Conservation (phyloP, 2,113 vertebrate genomes). For the Cinclus mexicanus region DNA sequence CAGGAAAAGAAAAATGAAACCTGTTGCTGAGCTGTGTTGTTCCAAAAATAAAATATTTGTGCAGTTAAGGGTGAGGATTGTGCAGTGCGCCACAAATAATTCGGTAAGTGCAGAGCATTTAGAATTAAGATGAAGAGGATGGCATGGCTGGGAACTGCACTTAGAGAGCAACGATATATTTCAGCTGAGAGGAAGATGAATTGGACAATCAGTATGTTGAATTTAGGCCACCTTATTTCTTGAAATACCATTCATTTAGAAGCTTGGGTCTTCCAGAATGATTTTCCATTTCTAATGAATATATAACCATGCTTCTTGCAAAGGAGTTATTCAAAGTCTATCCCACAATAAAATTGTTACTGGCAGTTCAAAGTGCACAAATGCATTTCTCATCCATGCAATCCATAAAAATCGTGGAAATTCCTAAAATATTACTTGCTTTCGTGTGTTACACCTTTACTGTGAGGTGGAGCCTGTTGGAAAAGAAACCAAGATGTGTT, state of each 20-base stretch:
- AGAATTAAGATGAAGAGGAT: constrained; percentile 4
- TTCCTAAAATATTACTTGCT: neutral
- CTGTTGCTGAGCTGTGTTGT: constrained; percentile 7
- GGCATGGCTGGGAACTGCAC: neutral
- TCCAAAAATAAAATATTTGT: constrained; percentile 35
- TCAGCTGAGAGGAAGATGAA: neutral
- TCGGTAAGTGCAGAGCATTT: neutral
- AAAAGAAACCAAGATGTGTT: neutral
- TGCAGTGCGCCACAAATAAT: neutral
- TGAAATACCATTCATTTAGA: neutral
- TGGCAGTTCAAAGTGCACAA: neutral
- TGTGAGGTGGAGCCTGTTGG: neutral
- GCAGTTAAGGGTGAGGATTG: constrained; percentile 4
- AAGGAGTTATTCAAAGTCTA: neutral
- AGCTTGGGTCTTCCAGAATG: neutral
- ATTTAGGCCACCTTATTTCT: neutral
- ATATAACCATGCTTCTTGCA: neutral
- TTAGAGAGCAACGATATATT: neutral
- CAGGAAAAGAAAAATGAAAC: constrained; percentile 1
- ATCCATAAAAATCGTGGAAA: neutral
- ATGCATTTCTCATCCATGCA: constrained; percentile 10
- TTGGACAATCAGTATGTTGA: neutral
- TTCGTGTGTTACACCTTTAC: neutral
- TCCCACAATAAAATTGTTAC: neutral
- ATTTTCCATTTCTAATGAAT: neutral